These are phyloP conservation scores for Cheilosia impressa DNA, from an alignment of 2,888 invertebrate genomes.

Conservation along the genomic window DNA sequence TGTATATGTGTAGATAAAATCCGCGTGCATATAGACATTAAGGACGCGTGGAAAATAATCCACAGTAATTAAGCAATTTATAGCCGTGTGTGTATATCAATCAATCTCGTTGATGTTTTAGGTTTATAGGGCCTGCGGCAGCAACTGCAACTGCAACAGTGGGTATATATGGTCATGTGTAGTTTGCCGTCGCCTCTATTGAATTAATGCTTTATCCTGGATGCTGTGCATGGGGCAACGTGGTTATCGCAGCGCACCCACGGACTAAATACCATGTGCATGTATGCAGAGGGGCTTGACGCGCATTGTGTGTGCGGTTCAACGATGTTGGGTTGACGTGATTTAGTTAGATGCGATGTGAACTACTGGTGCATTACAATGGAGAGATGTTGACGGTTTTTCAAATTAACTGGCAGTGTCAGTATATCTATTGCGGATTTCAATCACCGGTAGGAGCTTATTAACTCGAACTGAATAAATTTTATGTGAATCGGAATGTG, in stretches of 20 bases:
- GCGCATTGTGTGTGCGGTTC: slow-evolving; percentile 43
- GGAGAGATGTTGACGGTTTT: slow-evolving; percentile 63
- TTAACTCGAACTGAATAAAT: slow-evolving; percentile 19
- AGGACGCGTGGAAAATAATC: slow-evolving; percentile 61
- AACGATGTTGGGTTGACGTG: slow-evolving; percentile 54
- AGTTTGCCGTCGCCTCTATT: slow-evolving; percentile 37
- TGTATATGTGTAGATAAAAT: slow-evolving; percentile 34
- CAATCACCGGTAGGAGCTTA: slow-evolving; percentile 49
- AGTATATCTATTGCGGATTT: slow-evolving; percentile 30
- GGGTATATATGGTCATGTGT: background rate
- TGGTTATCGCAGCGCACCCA: slow-evolving; percentile 43
- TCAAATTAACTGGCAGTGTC: slow-evolving; percentile 58
- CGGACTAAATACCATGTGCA: slow-evolving; percentile 63
- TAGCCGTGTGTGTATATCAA: slow-evolving; percentile 61
- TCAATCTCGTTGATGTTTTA: slow-evolving; percentile 66
- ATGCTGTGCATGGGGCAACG: slow-evolving; percentile 40
- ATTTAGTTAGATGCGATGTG: slow-evolving; percentile 61
- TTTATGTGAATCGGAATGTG: background rate
- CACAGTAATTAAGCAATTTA: slow-evolving; percentile 75
- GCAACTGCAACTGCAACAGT: background rate
- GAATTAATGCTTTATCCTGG: slow-evolving; percentile 63
- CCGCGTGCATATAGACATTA: slow-evolving; percentile 33
- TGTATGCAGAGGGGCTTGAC: slow-evolving; percentile 38
- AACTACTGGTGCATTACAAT: slow-evolving; percentile 53
- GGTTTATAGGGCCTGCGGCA: slow-evolving; percentile 64